Evolutionary conservation across 1,140 invertebrate genomes (phyloP), one percentile per base, ranked within the genome.

Genomic region (Venturia canescens): DNA sequence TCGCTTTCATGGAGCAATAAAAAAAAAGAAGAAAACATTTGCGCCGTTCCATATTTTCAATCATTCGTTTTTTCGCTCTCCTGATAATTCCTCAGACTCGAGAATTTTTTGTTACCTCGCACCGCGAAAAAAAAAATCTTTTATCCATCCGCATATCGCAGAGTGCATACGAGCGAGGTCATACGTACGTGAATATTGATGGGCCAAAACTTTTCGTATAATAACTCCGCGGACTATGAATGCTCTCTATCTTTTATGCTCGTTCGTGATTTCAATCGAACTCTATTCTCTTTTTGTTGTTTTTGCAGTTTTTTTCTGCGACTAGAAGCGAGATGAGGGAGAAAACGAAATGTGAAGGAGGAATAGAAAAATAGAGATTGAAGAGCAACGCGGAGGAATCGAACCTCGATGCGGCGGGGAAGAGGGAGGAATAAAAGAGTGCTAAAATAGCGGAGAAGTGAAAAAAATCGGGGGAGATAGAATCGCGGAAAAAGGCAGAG

Each of bases 191-290:
- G 50, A 53, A 53, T 53, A 53, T 53, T 53, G 50, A 53, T 53
- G 50, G n/a, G 50, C n/a, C 50, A 53, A 16, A 53, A 53, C 4
- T 53, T 53, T 53, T 53, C 50, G 50, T 53, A 53, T 53, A 53
- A 53, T 53, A 53, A 53, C 50, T 53, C 15, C 4, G 15, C 50
- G 50, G 50, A 3, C 50, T 21, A 53, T 53, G 50, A 21, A 53
- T 53, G 50, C 50, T 53, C 50, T 53, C 50, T 53, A 16, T 53
- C 50, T 53, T 53, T 53, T 53, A 53, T 53, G 15, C 50, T 53
- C 50, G n/a, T 53, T 53, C 50, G 50, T 21, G 50, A 67, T 79
- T 77, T 21, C 77, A 69, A 27, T 48, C 34, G 67, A 44, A 38
- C 57, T 21, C 63, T 79, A 31, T 11, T 38, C 23, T 78, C 16